Base-by-base conservation (phyloP, 2,797 vertebrate genomes). In the Lerista edwardsae region DNA sequence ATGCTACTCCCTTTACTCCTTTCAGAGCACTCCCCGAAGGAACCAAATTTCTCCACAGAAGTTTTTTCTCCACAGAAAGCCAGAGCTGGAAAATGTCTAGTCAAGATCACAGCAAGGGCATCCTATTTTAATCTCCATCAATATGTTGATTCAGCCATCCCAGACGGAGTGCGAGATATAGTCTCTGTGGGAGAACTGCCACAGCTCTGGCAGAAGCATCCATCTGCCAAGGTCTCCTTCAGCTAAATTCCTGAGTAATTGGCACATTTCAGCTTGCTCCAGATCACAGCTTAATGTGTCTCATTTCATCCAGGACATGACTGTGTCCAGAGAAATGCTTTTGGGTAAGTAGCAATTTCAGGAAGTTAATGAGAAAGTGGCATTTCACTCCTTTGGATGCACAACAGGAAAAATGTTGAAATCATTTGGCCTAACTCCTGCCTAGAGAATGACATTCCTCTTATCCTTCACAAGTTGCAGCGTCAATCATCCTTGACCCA, bases 41-140 rank as follows among this genome's bases (percentile, higher is more conserved):
- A 3, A 27, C 0, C 41, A 3, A 31, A 61, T 19, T 44, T 75
- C 0, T 41, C 76, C 62, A 5, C 7, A 57, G 57, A 36, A 85
- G 47, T 51, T 51, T 12, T 19, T 39, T 75, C 0, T 41, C 76
- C 62, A 3, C 7, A 57, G 62, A 36, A 85, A 71, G 44, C 44
- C 15, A 75, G 75, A 34, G 34, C 76, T 2, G 6, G 0, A 0
- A 82, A 81, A 9, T 51, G 91, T 29, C 61, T 1, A 14, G 21
- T 77, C 68, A 83, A 72, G 69, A 67, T 92, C 75, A 76, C 77
- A 6, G 65, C 76, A 82, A 57, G 4, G 39, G n/a, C 51, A 80
- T 61, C 25, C 36, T 65, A 55, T 41, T 75, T 87, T 67, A 84
- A 83, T n/a, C 84, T 71, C 75, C 80, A 80, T 14, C 64, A 29